These are phyloP conservation scores for Formica exsecta DNA, from an alignment of 1,140 invertebrate species.

Conservation along the genomic window DNA sequence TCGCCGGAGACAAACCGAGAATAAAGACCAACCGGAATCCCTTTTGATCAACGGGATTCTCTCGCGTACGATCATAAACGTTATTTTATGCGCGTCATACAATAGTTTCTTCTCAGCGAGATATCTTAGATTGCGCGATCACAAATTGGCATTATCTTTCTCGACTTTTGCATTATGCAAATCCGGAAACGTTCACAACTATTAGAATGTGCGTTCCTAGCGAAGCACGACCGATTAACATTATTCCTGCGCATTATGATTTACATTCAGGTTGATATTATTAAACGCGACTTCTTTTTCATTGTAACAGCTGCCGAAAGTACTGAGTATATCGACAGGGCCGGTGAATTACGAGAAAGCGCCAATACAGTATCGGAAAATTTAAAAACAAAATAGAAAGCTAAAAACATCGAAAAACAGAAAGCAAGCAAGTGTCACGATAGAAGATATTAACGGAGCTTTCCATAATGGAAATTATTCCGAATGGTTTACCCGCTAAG, in stretches of 20 bases:
- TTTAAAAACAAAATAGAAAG: neutral
- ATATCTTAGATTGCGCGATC: neutral
- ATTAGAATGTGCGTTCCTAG: slow-evolving; percentile 18
- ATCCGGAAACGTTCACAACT: slow-evolving; percentile 20
- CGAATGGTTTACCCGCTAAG: neutral
- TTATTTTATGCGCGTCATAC: slow-evolving; percentile 52
- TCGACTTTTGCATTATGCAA: neutral
- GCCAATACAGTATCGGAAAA: neutral
- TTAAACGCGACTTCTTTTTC: neutral
- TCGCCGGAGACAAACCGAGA: slow-evolving; percentile 13
- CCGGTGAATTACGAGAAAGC: neutral
- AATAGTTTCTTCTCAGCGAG: slow-evolving; percentile 23
- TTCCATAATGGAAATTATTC: neutral
- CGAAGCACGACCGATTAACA: slow-evolving; percentile 39
- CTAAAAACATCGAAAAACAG: neutral
- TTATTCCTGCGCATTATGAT: slow-evolving; percentile 26
- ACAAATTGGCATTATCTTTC: neutral
- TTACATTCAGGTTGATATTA: neutral
- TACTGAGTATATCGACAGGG: neutral
- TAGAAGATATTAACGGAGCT: neutral
- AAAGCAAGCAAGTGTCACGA: neutral
- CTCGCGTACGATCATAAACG: slow-evolving; percentile 57
- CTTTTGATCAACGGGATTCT: slow-evolving; percentile 11
- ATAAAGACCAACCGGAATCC: neutral
- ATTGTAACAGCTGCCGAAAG: no score